Percentiles rank a stretch among this genome's conserved stretches.
phyloP scores from a whole-genome alignment of 2,888 invertebrate species.

The Tanypteryx hageni region DNA sequence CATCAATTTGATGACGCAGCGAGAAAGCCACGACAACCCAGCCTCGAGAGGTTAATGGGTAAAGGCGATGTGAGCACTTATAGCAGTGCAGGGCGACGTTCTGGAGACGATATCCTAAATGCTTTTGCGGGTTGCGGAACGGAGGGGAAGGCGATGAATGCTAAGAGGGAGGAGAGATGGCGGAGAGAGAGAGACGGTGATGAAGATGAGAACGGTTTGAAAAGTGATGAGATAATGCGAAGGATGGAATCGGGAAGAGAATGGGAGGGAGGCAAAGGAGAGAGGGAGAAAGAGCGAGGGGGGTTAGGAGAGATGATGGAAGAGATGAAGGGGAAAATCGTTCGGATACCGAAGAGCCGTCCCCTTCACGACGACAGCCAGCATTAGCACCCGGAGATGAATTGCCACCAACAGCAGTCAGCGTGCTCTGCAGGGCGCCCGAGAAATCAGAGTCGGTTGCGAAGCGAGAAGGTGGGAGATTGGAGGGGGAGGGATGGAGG shows the following conservation, averaged over 20 bases:
- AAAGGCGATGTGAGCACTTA: background rate
- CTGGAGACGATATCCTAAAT: background rate
- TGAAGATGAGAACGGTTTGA: background rate
- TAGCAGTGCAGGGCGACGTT: background rate
- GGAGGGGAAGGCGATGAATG: background rate
- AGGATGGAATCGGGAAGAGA: background rate
- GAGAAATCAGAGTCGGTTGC: background rate
- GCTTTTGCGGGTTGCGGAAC: background rate
- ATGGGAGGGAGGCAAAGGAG: background rate
- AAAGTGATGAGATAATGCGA: slow-evolving; percentile 17
- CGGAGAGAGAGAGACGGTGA: background rate
- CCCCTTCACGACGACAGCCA: background rate
- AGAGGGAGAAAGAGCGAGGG: background rate
- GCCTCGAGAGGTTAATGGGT: background rate
- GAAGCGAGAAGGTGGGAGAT: background rate
- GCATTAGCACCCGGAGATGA: slow-evolving; percentile 6
- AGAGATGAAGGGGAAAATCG: background rate
- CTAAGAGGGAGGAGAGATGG: background rate
- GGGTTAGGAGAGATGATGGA: background rate
- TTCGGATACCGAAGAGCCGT: background rate
- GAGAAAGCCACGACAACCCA: background rate
- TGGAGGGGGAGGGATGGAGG: background rate
- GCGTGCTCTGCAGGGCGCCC: background rate
- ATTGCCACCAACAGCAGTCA: slow-evolving; percentile 32
- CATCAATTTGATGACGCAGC: slow-evolving; percentile 17